Percentiles rank a stretch among this genome's conserved stretches.
Evolutionary conservation across 1,140 invertebrate species (phyloP).

Genomic region (Drosophila sulfurigaster): DNA sequence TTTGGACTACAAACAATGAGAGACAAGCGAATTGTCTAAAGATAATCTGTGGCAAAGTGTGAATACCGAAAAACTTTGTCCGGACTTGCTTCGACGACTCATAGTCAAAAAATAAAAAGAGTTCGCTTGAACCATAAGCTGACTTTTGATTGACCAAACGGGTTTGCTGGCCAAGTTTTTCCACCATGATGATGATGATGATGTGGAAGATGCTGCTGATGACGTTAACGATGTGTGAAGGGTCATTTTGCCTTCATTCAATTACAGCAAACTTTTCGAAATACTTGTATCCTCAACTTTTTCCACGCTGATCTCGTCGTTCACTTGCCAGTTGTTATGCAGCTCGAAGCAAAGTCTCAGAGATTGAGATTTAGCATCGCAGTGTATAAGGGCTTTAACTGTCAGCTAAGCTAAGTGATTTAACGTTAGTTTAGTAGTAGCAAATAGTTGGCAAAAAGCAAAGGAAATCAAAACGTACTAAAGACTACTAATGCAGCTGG

Average conservation of each 20-base stretch:
- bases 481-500: no score
- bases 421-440: not conserved
- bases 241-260: conserved; percentile 24
- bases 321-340: conserved; percentile 8
- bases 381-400: not conserved
- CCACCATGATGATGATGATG: conserved; percentile 16
- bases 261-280: conserved; percentile 25
- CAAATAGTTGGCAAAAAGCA: not conserved
- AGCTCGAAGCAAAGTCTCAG: not conserved
- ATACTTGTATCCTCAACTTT: conserved; percentile 16
- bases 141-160: conserved; percentile 56
- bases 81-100: conserved; percentile 6
- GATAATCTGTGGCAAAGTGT: conserved; percentile 50
- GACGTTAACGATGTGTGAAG: conserved; percentile 11
- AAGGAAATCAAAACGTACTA: no score
- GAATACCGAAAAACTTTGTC: conserved; percentile 35
- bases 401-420: not conserved
- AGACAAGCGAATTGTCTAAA: conserved; percentile 27
- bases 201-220: not conserved
- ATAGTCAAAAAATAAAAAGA: conserved; percentile 1
- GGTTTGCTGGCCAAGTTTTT: conserved; percentile 8
- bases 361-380: conserved; percentile 1
- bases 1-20: conserved; percentile 5
- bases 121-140: conserved; percentile 49
- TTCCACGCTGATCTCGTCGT: not conserved